phyloP scores from a whole-genome alignment of 2,888 invertebrate genomes.

The Nomada ferruginata region DNA sequence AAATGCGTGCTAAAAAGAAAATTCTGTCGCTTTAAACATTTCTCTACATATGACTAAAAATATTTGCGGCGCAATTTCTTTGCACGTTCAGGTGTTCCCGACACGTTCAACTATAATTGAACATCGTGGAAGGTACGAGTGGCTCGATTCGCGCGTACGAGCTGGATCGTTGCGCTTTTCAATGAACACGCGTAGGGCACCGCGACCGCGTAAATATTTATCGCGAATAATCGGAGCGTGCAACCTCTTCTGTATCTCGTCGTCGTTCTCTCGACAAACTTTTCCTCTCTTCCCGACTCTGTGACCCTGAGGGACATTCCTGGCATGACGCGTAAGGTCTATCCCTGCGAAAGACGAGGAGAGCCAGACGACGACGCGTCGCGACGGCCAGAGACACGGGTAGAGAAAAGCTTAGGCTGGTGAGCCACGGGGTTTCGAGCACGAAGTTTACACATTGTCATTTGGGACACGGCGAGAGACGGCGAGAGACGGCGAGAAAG shows the following conservation, averaged over 20 bases:
- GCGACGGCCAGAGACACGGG: slow-evolving; percentile 49
- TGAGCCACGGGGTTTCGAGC: slow-evolving; percentile 72
- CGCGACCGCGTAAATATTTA: slow-evolving; percentile 67
- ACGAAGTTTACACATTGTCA: slow-evolving; percentile 77
- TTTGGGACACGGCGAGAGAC: slow-evolving; percentile 65
- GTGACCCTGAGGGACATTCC: slow-evolving; percentile 75
- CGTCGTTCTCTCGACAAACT: slow-evolving; percentile 10
- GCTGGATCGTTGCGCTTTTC: slow-evolving; percentile 52
- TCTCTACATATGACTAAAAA: not conserved
- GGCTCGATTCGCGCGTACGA: slow-evolving; percentile 32
- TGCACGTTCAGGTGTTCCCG: slow-evolving; percentile 5
- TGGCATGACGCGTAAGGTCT: slow-evolving; percentile 67
- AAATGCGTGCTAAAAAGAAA: slow-evolving; percentile 4
- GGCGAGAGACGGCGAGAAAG: slow-evolving; percentile 58
- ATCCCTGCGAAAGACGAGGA: slow-evolving; percentile 41
- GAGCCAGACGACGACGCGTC: slow-evolving; percentile 39
- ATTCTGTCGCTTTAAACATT: not conserved
- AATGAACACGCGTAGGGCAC: slow-evolving; percentile 34
- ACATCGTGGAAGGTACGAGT: slow-evolving; percentile 4
- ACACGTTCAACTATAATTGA: not conserved
- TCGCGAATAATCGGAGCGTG: slow-evolving; percentile 65
- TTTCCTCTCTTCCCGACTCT: slow-evolving; percentile 50
- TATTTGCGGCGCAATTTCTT: not conserved
- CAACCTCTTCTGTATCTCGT: not conserved
- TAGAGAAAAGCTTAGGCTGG: slow-evolving; percentile 65